These are phyloP conservation scores for Dioctria linearis DNA, from an alignment of 2,888 invertebrate genomes.

Conservation along the genomic window DNA sequence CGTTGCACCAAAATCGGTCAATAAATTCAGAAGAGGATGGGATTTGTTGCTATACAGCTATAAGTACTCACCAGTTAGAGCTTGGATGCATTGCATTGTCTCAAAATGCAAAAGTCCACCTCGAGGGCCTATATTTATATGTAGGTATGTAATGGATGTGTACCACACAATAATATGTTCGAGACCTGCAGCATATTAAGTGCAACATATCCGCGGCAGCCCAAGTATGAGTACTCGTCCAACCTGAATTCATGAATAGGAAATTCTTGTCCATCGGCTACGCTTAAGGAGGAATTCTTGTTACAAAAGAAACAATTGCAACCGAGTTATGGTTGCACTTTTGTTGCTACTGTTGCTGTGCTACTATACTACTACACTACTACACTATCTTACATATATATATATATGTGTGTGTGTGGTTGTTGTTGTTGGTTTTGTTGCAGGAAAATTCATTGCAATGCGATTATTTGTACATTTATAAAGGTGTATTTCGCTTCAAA, in stretches of 20 bases:
- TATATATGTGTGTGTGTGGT: background rate
- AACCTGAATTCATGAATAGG: constrained; percentile 51
- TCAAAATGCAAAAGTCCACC: constrained; percentile 20
- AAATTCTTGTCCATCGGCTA: constrained; percentile 43
- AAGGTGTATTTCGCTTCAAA: constrained; percentile 1
- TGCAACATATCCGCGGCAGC: constrained; percentile 29
- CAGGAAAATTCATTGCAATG: background rate
- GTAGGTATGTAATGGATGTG: constrained; percentile 17
- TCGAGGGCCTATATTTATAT: background rate
- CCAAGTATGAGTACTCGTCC: constrained; percentile 46
- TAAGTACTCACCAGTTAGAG: too few species aligned
- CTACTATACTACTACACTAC: background rate
- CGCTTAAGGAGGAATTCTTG: constrained; percentile 37
- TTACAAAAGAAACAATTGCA: constrained; percentile 32
- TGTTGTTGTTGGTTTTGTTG: background rate
- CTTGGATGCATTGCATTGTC: constrained; percentile 40
- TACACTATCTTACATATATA: background rate
- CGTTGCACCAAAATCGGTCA: constrained; percentile 52
- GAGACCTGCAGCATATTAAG: constrained; percentile 46
- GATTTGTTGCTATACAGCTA: background rate
- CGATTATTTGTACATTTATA: background rate
- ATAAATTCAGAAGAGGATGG: constrained; percentile 26
- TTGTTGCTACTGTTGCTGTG: background rate
- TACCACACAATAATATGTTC: constrained; percentile 32
- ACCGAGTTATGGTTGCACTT: constrained; percentile 14